phyloP scores from a whole-genome alignment of 2,113 vertebrate species.

The Aepyceros melampus region DNA sequence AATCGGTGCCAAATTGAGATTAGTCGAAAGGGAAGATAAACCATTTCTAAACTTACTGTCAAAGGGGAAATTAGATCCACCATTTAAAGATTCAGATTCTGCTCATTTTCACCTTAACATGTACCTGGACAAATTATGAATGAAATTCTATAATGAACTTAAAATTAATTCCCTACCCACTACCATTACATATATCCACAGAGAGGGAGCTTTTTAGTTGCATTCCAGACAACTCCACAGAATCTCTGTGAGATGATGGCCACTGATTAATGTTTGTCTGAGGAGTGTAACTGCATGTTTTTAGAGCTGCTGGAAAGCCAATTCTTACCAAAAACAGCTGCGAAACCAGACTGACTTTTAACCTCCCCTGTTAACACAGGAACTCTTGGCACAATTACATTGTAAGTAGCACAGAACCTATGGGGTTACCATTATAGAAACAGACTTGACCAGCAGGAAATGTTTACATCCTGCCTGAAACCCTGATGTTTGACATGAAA shows the following conservation, averaged over 20 bases:
- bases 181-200: neutral
- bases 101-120: neutral
- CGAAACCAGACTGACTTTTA: constrained; percentile 80
- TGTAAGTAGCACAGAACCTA: constrained; percentile 71
- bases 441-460: constrained; percentile 79
- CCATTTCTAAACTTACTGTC: neutral
- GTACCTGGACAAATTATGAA: neutral
- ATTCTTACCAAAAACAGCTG: constrained; percentile 80
- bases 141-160: neutral
- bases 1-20: neutral
- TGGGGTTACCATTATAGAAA: constrained; percentile 77
- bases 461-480: constrained; percentile 75
- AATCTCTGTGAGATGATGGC: neutral
- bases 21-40: constrained; percentile 15
- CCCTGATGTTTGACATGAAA: constrained; percentile 66
- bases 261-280: constrained; percentile 69
- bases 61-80: neutral
- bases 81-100: neutral
- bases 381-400: constrained; percentile 76
- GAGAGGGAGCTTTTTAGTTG: neutral
- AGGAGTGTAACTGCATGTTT: constrained; percentile 42
- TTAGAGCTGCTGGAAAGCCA: constrained; percentile 70
- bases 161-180: neutral
- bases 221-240: neutral
- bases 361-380: constrained; percentile 76